These are phyloP conservation scores for Parasteatoda lunata DNA, from an alignment of 2,888 invertebrate species.

Conservation along the genomic window DNA sequence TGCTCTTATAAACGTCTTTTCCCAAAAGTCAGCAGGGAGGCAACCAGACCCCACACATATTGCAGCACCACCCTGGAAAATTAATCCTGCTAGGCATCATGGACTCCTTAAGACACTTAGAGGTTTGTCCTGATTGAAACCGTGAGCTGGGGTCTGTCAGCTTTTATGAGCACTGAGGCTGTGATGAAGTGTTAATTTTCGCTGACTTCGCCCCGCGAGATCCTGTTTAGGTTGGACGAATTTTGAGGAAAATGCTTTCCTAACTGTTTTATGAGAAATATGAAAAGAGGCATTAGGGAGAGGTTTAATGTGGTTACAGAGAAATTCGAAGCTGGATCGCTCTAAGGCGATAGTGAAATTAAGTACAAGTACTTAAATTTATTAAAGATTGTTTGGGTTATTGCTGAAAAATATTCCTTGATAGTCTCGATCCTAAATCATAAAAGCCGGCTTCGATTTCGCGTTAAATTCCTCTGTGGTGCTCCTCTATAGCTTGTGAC, in stretches of 20 bases:
- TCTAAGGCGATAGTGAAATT: neutral
- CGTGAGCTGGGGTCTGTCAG: constrained; percentile 16
- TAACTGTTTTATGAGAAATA: constrained; percentile 18
- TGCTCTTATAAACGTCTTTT: neutral
- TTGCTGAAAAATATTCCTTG: neutral
- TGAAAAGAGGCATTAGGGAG: neutral
- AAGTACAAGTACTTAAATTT: neutral
- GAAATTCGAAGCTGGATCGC: neutral
- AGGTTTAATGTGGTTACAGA: constrained; percentile 14
- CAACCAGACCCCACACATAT: neutral
- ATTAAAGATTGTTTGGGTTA: neutral
- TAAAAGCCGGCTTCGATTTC: too few relatives aligned
- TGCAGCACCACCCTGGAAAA: constrained; percentile 6
- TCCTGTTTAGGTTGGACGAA: constrained; percentile 18
- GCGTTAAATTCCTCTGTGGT: too few relatives aligned
- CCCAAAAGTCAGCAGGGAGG: too few relatives aligned
- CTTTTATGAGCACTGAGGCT: constrained; percentile 33
- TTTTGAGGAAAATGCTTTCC: constrained; percentile 17
- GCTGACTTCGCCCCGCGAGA: neutral
- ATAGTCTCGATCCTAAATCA: neutral
- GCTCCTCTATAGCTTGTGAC: too few relatives aligned
- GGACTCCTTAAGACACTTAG: constrained; percentile 34
- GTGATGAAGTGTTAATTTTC: constrained; percentile 43
- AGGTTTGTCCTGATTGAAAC: constrained; percentile 50
- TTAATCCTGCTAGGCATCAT: constrained; percentile 42